Base-by-base conservation (phyloP, 1,140 invertebrate genomes). In the Panulirus ornatus region DNA sequence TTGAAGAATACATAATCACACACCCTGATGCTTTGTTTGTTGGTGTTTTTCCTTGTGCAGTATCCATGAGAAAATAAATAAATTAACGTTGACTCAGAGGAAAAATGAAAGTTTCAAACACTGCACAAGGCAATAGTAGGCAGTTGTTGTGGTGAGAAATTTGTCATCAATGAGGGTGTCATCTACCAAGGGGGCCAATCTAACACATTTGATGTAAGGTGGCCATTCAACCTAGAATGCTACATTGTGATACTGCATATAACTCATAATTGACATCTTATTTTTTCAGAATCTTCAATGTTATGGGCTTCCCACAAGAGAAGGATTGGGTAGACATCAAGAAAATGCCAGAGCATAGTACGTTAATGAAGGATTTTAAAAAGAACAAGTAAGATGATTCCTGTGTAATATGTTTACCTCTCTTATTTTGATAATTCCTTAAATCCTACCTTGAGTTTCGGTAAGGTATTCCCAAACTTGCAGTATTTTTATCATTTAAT, bases 291-390 rank as follows among this genome's bases (percentile, higher is more conserved):
- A 99, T 99, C 94, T 99, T 99, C 94, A 99, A 98, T 95, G 99
- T 99, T 0, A 99, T 99, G 99, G 99, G 99, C 38, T 99, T 99
- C 94, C 99, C 99, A 30, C 95, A 96, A 93, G 99, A 99, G 93
- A 99, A 99, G 94, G 99, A 99, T 93, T 99, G 99, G 99, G 98
- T 99, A 94, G 99, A 99, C 94, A 99, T 99, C 88, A 97, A 97
- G 93, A 99, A 99, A 95, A 99, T 99, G 99, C 99, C 99, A 6
- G 99, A 99, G 94, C 98, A 99, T 96, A 96, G 96, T 44, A 99
- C 98, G 9, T 94, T 99, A 92, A 95, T 97, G 38, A 99, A 99
- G 94, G 99, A 99, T 94, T 99, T 99, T 93, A 99, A 99, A 94
- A 96, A 98, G 94, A 97, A 97, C 36, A 98, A 97, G 97, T 98